Percentiles rank a stretch among this genome's conserved stretches.
Conservation (phyloP, 2,797 vertebrate genomes). For the Acanthopagrus latus region DNA sequence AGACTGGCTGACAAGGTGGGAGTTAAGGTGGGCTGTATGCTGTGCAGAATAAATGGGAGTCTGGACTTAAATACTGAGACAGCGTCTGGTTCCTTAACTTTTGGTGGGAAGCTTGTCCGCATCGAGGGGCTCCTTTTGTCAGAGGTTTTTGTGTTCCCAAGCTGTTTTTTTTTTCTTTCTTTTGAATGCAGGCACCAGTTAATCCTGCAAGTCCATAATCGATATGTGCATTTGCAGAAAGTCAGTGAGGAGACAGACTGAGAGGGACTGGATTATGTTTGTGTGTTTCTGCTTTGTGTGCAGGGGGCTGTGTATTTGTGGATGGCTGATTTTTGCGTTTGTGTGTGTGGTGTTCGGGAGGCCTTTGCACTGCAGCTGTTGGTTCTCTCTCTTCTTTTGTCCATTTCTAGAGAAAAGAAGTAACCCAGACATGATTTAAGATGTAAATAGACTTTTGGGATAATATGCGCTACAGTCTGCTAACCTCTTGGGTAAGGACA, state of each 20-base stretch:
- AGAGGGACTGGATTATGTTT: constrained; percentile 29
- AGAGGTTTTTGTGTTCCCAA: constrained; percentile 41
- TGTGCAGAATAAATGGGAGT: constrained; percentile 66
- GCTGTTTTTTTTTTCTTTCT: constrained; percentile 12
- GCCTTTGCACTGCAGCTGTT: neutral
- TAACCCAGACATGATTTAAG: constrained; percentile 19
- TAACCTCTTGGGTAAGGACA: neutral
- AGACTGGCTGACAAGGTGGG: constrained; percentile 73
- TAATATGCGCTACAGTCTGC: neutral
- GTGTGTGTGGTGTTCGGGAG: neutral
- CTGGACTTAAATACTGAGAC: constrained; percentile 71
- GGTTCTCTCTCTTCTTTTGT: constrained; percentile 4
- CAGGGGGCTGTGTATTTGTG: constrained; percentile 18
- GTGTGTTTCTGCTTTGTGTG: constrained; percentile 41
- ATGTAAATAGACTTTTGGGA: constrained; percentile 6
- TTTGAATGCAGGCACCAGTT: constrained; percentile 22
- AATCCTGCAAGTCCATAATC: constrained; percentile 57
- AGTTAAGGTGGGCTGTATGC: constrained; percentile 69
- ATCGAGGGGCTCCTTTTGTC: constrained; percentile 46
- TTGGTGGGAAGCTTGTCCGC: constrained; percentile 48
- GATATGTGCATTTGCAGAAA: constrained; percentile 52
- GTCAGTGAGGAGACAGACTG: constrained; percentile 10
- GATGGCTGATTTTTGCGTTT: neutral
- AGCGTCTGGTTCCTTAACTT: constrained; percentile 49
- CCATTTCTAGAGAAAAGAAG: constrained; percentile 3